Evolutionary conservation across 2,888 invertebrate species (phyloP).

Genomic region (Synergus japonicus): DNA sequence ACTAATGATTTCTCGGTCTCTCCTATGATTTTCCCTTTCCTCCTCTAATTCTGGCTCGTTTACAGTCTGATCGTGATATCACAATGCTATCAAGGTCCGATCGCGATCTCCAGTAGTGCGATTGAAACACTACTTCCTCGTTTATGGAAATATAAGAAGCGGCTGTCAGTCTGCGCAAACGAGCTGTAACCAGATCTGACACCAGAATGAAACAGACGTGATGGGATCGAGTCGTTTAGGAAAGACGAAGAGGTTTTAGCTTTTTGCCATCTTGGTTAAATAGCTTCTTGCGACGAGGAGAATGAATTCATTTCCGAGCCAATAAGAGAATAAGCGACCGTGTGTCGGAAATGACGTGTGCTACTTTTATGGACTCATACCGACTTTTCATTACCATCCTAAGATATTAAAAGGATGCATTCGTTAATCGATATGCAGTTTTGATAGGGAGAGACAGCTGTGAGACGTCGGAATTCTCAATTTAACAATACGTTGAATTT

Average conservation of each 20-base stretch:
- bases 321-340: slow-evolving; percentile 57
- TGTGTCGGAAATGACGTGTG: slow-evolving; percentile 55
- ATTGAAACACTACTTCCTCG: slow-evolving; percentile 68
- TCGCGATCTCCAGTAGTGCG: slow-evolving; percentile 51
- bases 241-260: slow-evolving; percentile 9
- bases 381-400: slow-evolving; percentile 14
- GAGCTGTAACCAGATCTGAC: slow-evolving; percentile 63
- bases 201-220: slow-evolving; percentile 36
- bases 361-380: slow-evolving; percentile 45
- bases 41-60: slow-evolving; percentile 42
- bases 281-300: neutral
- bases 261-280: neutral
- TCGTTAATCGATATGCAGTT: neutral
- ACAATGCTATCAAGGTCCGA: slow-evolving; percentile 51
- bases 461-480: neutral
- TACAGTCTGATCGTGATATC: slow-evolving; percentile 52
- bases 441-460: neutral
- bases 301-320: slow-evolving; percentile 3
- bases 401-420: neutral
- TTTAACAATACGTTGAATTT: neutral
- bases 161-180: slow-evolving; percentile 63
- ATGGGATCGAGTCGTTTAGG: neutral
- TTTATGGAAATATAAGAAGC: slow-evolving; percentile 61
- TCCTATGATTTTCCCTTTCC: slow-evolving; percentile 52
- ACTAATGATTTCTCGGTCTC: slow-evolving; percentile 47